Conservation (phyloP, 1,140 invertebrate genomes). For the Agrilus planipennis region DNA sequence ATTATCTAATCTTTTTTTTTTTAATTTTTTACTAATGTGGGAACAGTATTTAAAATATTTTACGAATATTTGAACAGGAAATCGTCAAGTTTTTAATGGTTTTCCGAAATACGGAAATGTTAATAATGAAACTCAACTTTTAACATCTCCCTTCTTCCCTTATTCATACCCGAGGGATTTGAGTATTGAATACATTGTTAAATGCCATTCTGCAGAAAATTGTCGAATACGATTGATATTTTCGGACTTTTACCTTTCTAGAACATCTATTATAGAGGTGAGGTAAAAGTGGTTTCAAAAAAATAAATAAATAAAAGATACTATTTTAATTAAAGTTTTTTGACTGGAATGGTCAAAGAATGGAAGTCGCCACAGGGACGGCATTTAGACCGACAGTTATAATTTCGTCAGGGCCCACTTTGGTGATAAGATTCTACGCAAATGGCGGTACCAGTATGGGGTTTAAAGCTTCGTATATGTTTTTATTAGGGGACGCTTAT, state of each 20-base stretch:
- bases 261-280: conserved; percentile 58
- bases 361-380: conserved; percentile 53
- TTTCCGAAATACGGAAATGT: conserved; percentile 27
- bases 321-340: conserved; percentile 44
- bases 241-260: conserved; percentile 55
- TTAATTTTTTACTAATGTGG: conserved; percentile 13
- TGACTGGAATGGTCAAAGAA: conserved; percentile 53
- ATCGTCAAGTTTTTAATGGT: conserved; percentile 46
- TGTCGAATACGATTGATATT: conserved; percentile 54
- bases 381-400: conserved; percentile 58
- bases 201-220: conserved; percentile 37
- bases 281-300: conserved; percentile 7
- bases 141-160: conserved; percentile 59
- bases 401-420: conserved; percentile 47
- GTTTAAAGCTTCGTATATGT: conserved; percentile 56
- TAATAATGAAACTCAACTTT: conserved; percentile 32
- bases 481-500: conserved; percentile 40
- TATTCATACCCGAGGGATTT: conserved; percentile 55
- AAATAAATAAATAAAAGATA: neutral
- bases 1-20: conserved; percentile 5
- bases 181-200: conserved; percentile 52
- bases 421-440: conserved; percentile 56
- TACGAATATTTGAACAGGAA: conserved; percentile 48
- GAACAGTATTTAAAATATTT: too few relatives aligned
- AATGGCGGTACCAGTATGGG: conserved; percentile 57